Evolutionary conservation across 2,113 vertebrate species (phyloP).

Genomic region (Tichodroma muraria): DNA sequence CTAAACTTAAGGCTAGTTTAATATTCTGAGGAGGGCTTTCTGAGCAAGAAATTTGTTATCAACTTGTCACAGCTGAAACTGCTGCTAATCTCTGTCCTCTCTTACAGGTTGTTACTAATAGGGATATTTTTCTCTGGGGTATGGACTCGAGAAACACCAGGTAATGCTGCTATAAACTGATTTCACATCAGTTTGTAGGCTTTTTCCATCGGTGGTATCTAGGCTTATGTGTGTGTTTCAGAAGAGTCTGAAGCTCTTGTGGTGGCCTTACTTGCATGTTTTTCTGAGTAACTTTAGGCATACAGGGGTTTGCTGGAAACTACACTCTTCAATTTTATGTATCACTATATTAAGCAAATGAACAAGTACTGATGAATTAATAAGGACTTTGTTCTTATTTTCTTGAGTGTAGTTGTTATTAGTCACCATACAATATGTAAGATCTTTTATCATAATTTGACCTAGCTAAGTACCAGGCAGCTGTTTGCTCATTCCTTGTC

Average conservation of each 20-base stretch:
- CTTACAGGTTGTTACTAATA: not conserved
- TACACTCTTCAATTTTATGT: not conserved
- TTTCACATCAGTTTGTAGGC: fast-evolving
- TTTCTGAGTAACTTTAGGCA: not conserved
- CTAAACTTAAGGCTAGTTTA: not conserved
- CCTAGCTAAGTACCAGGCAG: not conserved
- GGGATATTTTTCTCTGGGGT: not conserved
- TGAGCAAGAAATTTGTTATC: not conserved
- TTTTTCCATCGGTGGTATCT: not conserved
- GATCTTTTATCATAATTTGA: not conserved
- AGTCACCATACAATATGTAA: not conserved
- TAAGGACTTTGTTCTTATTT: not conserved
- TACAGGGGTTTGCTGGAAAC: fast-evolving
- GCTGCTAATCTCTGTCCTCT: not conserved
- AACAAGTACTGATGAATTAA: not conserved
- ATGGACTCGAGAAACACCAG: not conserved
- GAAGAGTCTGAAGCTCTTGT: not conserved
- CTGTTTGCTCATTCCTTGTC: fast-evolving
- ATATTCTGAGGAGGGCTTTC: not conserved
- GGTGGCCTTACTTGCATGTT: fast-evolving
- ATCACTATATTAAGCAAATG: not conserved
- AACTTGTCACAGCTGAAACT: not conserved
- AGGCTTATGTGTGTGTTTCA: not conserved
- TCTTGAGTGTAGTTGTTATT: not conserved
- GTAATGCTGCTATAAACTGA: not conserved